These are phyloP conservation scores for Asteroscopus sphinx DNA, from an alignment of 2,888 invertebrate species.

Conservation along the genomic window DNA sequence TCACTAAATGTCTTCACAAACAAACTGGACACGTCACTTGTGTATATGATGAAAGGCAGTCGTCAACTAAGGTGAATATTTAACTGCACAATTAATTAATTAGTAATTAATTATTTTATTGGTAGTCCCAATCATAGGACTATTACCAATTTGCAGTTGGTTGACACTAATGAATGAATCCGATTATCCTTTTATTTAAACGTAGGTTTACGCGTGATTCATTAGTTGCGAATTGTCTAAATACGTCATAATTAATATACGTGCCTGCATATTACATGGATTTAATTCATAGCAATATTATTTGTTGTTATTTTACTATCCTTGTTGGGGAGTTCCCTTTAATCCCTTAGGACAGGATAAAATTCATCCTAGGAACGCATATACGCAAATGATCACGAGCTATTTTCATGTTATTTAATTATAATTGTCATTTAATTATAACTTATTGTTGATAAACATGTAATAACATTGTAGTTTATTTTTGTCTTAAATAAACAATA, in stretches of 20 bases:
- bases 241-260: conserved; percentile 54
- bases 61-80: conserved; percentile 51
- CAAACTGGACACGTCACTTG: conserved; percentile 42
- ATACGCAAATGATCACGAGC: conserved; percentile 13
- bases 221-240: conserved; percentile 91
- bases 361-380: conserved; percentile 10
- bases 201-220: conserved; percentile 69
- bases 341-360: conserved; percentile 32
- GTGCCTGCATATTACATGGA: conserved; percentile 21
- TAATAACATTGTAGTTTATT: too few relatives aligned
- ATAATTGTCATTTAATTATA: background rate
- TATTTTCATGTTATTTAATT: conserved; percentile 15
- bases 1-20: conserved; percentile 40
- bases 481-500: too few relatives aligned
- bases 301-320: conserved; percentile 26
- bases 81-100: conserved; percentile 50
- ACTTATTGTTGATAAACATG: too few relatives aligned
- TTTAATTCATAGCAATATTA: conserved; percentile 14
- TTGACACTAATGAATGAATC: conserved; percentile 53
- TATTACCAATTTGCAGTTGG: conserved; percentile 65
- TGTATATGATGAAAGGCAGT: conserved; percentile 49
- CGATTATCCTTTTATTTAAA: conserved; percentile 55
- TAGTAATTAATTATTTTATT: conserved; percentile 55
- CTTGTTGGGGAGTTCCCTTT: conserved; percentile 53
- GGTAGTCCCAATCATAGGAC: conserved; percentile 62